A percentile compares a stretch with the other conserved stretches of the same genome.
Evolutionary conservation across 2,888 invertebrate genomes (phyloP).

Genomic region (Harpalus rufipes): DNA sequence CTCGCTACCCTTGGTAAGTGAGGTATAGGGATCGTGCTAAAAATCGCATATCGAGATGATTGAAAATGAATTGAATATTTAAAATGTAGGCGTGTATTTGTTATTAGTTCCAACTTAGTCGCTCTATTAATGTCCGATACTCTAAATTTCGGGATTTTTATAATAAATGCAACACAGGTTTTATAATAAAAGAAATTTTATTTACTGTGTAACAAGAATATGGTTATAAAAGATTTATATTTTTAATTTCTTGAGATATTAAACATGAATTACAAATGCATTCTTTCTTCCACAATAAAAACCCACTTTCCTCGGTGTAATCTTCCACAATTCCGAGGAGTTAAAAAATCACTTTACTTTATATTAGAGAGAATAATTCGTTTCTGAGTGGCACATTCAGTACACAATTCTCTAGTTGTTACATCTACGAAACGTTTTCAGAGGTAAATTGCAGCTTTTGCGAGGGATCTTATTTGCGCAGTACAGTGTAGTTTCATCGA

Average conservation of each 20-base stretch:
- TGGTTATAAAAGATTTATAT: slow-evolving; percentile 8
- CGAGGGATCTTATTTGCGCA: slow-evolving; percentile 11
- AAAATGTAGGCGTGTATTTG: too few species aligned
- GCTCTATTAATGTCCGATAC: too few species aligned
- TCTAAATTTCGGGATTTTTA: neutral
- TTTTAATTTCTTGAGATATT: neutral
- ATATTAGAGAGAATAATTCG: slow-evolving; percentile 22
- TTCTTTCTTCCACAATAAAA: slow-evolving; percentile 1
- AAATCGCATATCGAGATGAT: too few species aligned
- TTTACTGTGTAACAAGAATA: slow-evolving; percentile 6
- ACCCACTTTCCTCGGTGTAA: neutral
- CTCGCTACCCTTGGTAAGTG: too few species aligned
- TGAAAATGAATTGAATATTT: too few species aligned
- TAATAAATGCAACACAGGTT: neutral
- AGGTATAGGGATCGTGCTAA: too few species aligned
- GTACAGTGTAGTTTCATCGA: slow-evolving; percentile 3
- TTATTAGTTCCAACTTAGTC: too few species aligned
- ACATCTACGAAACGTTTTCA: neutral
- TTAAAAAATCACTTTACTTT: slow-evolving; percentile 25
- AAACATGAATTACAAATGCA: slow-evolving; percentile 9
- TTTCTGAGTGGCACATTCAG: slow-evolving; percentile 1
- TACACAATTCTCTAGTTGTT: neutral
- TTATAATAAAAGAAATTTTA: neutral
- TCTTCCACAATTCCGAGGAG: slow-evolving; percentile 1
- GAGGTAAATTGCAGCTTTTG: slow-evolving; percentile 16